These are phyloP conservation scores for Phalloptychus januarius DNA, from an alignment of 2,797 vertebrate species.

Conservation along the genomic window DNA sequence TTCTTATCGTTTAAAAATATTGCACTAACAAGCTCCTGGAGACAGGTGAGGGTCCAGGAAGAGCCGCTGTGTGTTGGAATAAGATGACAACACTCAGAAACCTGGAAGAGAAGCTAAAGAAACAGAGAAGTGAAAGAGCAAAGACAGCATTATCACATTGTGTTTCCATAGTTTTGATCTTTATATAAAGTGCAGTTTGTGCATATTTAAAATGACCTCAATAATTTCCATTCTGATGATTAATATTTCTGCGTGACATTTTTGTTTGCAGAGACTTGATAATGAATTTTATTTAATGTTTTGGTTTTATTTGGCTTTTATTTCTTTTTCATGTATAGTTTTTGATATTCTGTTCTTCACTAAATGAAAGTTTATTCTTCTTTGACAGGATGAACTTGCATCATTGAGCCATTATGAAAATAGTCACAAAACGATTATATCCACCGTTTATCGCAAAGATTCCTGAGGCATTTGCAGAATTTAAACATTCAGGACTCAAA, in stretches of 20 bases:
- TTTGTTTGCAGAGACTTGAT: too few species aligned
- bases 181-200: not conserved
- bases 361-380: too few species aligned
- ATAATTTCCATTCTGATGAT: too few species aligned
- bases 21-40: slow-evolving; percentile 20
- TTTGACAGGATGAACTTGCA: too few species aligned
- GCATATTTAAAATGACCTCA: slow-evolving; percentile 19
- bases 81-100: not conserved
- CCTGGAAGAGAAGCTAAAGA: slow-evolving; percentile 10
- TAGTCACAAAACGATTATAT: too few species aligned
- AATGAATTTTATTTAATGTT: too few species aligned
- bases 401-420: too few species aligned
- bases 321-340: too few species aligned
- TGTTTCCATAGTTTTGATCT: slow-evolving; percentile 12
- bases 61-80: slow-evolving; percentile 16
- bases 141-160: not conserved
- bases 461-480: not conserved
- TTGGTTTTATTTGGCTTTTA: too few species aligned
- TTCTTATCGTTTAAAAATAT: slow-evolving; percentile 29
- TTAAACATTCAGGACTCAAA: slow-evolving; percentile 7
- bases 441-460: too few species aligned
- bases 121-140: slow-evolving; percentile 1
- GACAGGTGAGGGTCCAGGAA: slow-evolving; percentile 41
- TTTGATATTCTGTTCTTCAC: too few species aligned
- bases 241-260: too few species aligned